Conservation (phyloP, 2,113 vertebrate genomes). For the Stictonetta naevosa region DNA sequence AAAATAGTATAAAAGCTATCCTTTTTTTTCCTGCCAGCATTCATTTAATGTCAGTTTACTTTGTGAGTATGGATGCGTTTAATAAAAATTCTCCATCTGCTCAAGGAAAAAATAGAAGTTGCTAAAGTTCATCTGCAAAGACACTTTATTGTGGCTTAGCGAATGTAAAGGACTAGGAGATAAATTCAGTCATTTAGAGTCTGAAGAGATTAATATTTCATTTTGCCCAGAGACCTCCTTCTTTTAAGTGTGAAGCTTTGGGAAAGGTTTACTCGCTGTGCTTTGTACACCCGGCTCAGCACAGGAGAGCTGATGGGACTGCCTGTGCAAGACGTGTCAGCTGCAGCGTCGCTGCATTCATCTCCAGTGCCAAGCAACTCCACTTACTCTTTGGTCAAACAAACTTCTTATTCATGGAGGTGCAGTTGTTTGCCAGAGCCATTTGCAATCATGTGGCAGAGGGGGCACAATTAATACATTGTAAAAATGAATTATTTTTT, state of each 20-base stretch:
- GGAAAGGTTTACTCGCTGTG: background rate
- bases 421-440: slow-evolving; percentile 62
- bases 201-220: background rate
- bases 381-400: slow-evolving; percentile 59
- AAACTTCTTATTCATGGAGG: slow-evolving; percentile 71
- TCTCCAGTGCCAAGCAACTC: slow-evolving; percentile 43
- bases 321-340: slow-evolving; percentile 33
- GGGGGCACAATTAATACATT: slow-evolving; percentile 68
- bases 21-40: background rate
- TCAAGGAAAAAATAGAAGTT: background rate
- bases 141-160: background rate
- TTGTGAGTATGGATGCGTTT: background rate
- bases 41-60: background rate
- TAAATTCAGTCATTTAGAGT: background rate
- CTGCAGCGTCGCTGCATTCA: slow-evolving; percentile 32
- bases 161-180: background rate
- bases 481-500: slow-evolving; percentile 13
- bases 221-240: background rate
- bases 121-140: background rate
- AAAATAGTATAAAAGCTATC: background rate
- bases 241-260: background rate
- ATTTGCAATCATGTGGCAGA: slow-evolving; percentile 54
- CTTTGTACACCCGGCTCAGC: background rate
- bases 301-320: background rate
- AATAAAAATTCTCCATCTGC: background rate